These are phyloP conservation scores for Bucco capensis DNA, from an alignment of 2,113 vertebrate genomes.

Conservation along the genomic window DNA sequence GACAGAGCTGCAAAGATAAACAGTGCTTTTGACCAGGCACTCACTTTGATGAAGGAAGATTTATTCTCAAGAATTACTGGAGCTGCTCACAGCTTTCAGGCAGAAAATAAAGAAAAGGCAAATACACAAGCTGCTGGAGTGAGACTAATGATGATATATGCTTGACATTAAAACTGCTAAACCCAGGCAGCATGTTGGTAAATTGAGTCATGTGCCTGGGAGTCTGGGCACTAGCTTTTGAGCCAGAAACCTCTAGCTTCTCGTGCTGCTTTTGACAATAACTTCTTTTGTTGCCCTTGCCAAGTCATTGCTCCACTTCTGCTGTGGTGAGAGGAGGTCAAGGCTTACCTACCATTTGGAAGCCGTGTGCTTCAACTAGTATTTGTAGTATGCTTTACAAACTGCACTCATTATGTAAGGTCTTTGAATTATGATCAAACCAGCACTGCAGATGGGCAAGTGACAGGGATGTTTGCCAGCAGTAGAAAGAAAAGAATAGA, in stretches of 20 bases:
- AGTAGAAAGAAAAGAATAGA: neutral
- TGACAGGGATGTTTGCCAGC: neutral
- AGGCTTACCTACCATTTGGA: neutral
- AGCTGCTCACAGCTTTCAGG: constrained; percentile 42
- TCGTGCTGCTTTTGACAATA: neutral
- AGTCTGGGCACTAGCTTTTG: neutral
- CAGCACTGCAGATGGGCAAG: neutral
- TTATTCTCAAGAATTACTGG: constrained; percentile 45
- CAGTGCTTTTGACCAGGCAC: neutral
- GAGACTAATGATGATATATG: constrained; percentile 49
- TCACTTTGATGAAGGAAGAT: constrained; percentile 52
- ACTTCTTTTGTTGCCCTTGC: neutral
- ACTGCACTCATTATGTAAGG: neutral
- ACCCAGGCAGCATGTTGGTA: neutral
- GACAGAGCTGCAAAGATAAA: constrained; percentile 35
- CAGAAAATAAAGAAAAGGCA: constrained; percentile 11
- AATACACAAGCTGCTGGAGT: constrained; percentile 34
- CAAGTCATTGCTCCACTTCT: neutral
- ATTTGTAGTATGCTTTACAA: neutral
- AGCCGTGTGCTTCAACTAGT: neutral
- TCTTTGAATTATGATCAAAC: neutral
- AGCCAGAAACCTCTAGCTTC: neutral
- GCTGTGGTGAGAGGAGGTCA: neutral
- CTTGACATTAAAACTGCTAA: constrained; percentile 5
- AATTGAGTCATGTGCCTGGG: neutral